Percentiles rank a stretch among this genome's conserved stretches.
These are phyloP conservation scores for Microchrysa polita DNA, from an alignment of 2,888 invertebrate genomes.

Conservation along the genomic window DNA sequence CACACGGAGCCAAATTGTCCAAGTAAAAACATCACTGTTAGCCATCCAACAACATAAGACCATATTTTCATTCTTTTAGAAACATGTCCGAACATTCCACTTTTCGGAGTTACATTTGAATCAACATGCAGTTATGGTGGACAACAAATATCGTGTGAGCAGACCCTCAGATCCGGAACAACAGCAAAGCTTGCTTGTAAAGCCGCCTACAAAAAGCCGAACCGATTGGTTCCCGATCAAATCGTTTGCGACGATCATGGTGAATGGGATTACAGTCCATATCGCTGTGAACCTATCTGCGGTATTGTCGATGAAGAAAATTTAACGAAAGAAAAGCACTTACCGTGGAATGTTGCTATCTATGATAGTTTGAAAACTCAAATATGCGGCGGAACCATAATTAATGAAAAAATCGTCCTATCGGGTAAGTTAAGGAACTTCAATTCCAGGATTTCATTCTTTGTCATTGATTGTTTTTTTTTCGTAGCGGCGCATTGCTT, in stretches of 20 bases:
- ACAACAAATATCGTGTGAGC: constrained; percentile 29
- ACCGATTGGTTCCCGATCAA: constrained; percentile 11
- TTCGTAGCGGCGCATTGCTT: constrained; percentile 50
- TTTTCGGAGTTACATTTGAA: constrained; percentile 30
- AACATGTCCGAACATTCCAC: constrained; percentile 28
- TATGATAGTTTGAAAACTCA: constrained; percentile 26
- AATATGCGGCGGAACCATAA: constrained; percentile 47
- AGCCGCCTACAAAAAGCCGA: constrained; percentile 45
- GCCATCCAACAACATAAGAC: not conserved
- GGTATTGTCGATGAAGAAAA: constrained; percentile 35
- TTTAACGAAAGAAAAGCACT: not conserved
- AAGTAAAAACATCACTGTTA: constrained; percentile 27
- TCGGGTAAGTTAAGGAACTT: constrained; percentile 38
- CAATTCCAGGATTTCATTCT: not conserved
- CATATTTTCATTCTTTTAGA: constrained; percentile 14
- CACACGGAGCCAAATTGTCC: constrained; percentile 40
- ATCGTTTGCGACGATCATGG: constrained; percentile 46
- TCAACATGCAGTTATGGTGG: constrained; percentile 38
- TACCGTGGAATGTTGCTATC: constrained; percentile 48
- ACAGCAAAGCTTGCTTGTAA: constrained; percentile 43
- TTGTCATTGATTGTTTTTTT: not conserved
- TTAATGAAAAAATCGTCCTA: constrained; percentile 45
- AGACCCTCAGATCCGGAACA: constrained; percentile 39
- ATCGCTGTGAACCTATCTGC: constrained; percentile 46
- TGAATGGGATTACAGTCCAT: constrained; percentile 46